Evolutionary conservation across 1,140 invertebrate genomes (phyloP).

Genomic region (Amphibalanus amphitrite): DNA sequence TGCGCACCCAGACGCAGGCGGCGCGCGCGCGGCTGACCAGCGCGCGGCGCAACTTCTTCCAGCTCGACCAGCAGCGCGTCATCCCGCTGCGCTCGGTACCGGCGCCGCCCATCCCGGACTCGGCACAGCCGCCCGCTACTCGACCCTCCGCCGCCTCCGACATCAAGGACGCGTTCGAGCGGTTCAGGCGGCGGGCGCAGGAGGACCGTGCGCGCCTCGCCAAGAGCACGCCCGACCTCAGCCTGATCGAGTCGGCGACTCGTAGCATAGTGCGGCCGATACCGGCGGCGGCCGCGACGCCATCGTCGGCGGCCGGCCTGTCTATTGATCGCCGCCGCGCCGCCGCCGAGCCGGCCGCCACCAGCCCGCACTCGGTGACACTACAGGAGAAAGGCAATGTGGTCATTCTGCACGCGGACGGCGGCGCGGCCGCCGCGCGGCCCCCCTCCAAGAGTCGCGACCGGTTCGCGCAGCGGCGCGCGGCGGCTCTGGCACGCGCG

Average conservation of each 20-base stretch:
- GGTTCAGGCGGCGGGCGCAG: conserved; percentile 17
- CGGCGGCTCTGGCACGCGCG: conserved; percentile 11
- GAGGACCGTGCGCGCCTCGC: conserved; percentile 20
- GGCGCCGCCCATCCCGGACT: not conserved
- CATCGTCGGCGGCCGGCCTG: conserved; percentile 1
- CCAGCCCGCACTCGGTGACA: conserved; percentile 12
- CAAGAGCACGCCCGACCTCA: conserved; percentile 20
- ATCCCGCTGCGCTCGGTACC: not conserved
- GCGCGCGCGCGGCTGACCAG: not conserved
- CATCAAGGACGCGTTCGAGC: conserved; percentile 18
- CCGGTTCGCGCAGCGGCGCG: conserved; percentile 11
- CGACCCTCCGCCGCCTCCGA: conserved; percentile 7
- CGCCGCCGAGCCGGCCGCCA: conserved; percentile 9
- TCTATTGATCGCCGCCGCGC: conserved; percentile 14
- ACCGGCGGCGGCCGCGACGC: conserved; percentile 11
- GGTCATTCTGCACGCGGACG: conserved; percentile 15
- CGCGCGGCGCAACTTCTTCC: not conserved
- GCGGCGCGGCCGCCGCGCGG: conserved; percentile 23
- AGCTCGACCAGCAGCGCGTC: not conserved
- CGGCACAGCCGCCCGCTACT: not conserved
- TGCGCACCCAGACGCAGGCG: not conserved
- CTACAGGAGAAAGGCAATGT: conserved; percentile 4
- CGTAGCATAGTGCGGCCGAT: conserved; percentile 7
- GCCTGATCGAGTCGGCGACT: conserved; percentile 15
- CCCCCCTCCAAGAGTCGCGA: conserved; percentile 15